These are phyloP conservation scores for Lepilemur septentrionalis DNA, from an alignment of 2,797 vertebrate species.

Conservation along the genomic window DNA sequence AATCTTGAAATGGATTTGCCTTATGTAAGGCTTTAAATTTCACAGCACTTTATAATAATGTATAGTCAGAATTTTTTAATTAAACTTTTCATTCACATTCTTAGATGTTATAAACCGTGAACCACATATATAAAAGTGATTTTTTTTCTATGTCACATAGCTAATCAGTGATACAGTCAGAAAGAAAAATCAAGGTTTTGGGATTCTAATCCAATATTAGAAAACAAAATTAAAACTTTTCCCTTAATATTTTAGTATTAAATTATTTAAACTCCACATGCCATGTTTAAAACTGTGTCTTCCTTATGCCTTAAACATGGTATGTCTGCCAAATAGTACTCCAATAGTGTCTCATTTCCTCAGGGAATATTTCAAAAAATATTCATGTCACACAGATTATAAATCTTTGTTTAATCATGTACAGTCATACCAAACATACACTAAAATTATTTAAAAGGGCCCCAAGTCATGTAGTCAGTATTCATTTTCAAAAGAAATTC, in stretches of 20 bases:
- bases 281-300: background rate
- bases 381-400: constrained; percentile 4
- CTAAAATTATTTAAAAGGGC: constrained; percentile 49
- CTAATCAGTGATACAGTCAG: constrained; percentile 1
- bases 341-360: background rate
- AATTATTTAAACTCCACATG: constrained; percentile 9
- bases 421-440: constrained; percentile 10
- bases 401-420: constrained; percentile 46
- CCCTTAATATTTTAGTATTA: constrained; percentile 10
- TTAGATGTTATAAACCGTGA: constrained; percentile 25
- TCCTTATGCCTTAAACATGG: background rate
- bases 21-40: constrained; percentile 50
- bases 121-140: background rate
- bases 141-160: background rate
- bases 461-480: constrained; percentile 26
- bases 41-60: constrained; percentile 20
- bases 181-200: constrained; percentile 48
- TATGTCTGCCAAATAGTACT: background rate
- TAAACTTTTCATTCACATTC: constrained; percentile 40
- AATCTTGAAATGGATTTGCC: constrained; percentile 55
- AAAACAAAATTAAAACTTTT: constrained; percentile 16
- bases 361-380: constrained; percentile 18
- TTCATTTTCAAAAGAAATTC: constrained; percentile 48
- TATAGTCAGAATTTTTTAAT: constrained; percentile 44
- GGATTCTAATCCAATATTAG: background rate